Conservation (phyloP, 2,113 vertebrate genomes). For the Cisticola juncidis region DNA sequence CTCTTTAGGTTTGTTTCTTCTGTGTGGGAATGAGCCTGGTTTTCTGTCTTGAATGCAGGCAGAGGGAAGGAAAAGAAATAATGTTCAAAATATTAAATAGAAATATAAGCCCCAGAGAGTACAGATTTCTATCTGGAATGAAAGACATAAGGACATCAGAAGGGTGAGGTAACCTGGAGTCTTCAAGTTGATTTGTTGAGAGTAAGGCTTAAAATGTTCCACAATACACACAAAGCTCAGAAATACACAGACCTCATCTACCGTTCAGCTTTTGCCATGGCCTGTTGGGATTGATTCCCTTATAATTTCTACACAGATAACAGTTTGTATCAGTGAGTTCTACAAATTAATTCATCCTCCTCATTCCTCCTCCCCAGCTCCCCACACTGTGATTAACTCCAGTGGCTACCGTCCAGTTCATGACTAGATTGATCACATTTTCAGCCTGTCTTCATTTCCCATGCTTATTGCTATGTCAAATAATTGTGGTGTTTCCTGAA, state of each 20-base stretch:
- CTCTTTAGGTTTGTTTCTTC: not conserved
- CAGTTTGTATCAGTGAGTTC: not conserved
- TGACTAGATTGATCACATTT: not conserved
- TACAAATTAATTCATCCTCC: not conserved
- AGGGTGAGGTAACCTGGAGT: not conserved
- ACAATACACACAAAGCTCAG: not conserved
- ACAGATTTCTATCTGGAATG: not conserved
- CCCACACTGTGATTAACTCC: not conserved
- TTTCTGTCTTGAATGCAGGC: not conserved
- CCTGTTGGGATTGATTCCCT: not conserved
- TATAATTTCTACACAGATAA: not conserved
- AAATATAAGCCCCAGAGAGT: not conserved
- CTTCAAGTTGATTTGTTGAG: not conserved
- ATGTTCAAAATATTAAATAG: not conserved
- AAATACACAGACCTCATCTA: not conserved
- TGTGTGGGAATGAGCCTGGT: fast-evolving
- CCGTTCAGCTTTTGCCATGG: not conserved
- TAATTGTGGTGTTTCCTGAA: not conserved
- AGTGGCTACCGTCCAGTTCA: not conserved
- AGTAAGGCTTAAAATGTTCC: not conserved
- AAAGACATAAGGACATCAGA: not conserved
- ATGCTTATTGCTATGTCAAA: not conserved
- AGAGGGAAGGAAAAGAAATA: not conserved
- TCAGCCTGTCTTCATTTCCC: not conserved
- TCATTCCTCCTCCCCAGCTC: not conserved